phyloP scores from a whole-genome alignment of 2,113 vertebrate species.

The Lipophrys pholis region DNA sequence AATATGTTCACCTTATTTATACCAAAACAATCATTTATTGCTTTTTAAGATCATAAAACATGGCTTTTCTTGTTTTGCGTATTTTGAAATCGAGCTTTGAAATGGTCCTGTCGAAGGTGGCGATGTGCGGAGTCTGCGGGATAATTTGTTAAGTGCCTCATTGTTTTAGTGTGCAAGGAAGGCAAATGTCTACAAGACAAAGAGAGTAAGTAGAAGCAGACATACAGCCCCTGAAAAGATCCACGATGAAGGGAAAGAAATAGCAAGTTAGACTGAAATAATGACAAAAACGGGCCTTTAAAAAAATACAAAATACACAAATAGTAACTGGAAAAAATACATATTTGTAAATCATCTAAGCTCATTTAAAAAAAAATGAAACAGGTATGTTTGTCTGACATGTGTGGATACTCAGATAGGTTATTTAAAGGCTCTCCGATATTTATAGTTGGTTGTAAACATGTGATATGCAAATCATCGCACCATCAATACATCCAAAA shows the following conservation, averaged over 20 bases:
- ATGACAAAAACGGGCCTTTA: neutral
- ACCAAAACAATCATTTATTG: conserved; percentile 30
- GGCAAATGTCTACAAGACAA: conserved; percentile 22
- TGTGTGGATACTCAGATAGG: no score
- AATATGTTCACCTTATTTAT: conserved; percentile 8
- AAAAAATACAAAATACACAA: neutral
- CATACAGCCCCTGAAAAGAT: neutral
- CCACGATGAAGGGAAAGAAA: neutral
- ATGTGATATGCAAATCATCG: conserved; percentile 6
- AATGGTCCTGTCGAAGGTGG: conserved; percentile 10
- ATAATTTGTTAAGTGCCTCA: conserved; percentile 17
- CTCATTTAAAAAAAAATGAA: no score
- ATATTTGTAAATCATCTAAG: conserved; percentile 14
- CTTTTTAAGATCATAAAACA: conserved; percentile 16
- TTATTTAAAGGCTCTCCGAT: neutral
- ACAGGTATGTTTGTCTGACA: no score
- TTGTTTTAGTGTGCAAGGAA: conserved; percentile 40
- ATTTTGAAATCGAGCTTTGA: conserved; percentile 6
- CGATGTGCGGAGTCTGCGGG: neutral
- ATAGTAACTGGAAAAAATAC: neutral
- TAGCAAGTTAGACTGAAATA: neutral
- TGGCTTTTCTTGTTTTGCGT: conserved; percentile 12
- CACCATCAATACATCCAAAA: neutral
- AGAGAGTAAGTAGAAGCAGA: neutral
- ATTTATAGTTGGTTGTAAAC: conserved; percentile 16